A percentile compares a stretch with the other conserved stretches of the same genome.
These are phyloP conservation scores for Xiphophorus maculatus DNA, from an alignment of 2,113 vertebrate genomes.

Conservation along the genomic window DNA sequence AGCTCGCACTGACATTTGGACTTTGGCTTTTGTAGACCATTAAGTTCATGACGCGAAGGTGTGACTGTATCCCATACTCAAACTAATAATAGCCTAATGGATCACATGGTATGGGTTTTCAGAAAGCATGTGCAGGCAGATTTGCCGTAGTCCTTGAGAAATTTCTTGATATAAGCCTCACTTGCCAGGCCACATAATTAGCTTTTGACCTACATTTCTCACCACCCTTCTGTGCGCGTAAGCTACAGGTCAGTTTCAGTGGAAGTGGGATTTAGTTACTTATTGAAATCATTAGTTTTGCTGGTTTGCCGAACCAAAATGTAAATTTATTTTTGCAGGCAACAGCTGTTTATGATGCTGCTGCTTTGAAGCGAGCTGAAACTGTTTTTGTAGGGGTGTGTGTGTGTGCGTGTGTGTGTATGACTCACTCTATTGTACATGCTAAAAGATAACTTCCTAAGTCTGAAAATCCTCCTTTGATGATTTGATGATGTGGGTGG, in stretches of 20 bases:
- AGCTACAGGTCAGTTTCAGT: conserved; percentile 65
- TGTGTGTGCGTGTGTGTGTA: conserved; percentile 47
- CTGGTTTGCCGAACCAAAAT: conserved; percentile 56
- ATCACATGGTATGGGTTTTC: conserved; percentile 69
- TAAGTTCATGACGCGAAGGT: conserved; percentile 68
- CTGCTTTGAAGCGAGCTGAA: conserved; percentile 50
- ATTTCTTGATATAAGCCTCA: conserved; percentile 69
- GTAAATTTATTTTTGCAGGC: conserved; percentile 43
- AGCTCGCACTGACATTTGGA: conserved; percentile 65
- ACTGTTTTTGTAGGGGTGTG: conserved; percentile 14
- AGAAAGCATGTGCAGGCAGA: conserved; percentile 66
- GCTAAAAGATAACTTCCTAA: conserved; percentile 54
- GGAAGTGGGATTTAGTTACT: conserved; percentile 46
- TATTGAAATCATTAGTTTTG: conserved; percentile 42
- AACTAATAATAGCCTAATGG: conserved; percentile 58
- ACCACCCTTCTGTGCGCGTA: conserved; percentile 48
- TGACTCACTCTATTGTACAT: conserved; percentile 62
- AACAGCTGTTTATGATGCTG: conserved; percentile 65
- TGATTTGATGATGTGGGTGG: conserved; percentile 63
- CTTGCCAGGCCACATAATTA: conserved; percentile 73
- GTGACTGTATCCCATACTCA: conserved; percentile 65
- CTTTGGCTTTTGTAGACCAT: conserved; percentile 61
- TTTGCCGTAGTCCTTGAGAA: conserved; percentile 66
- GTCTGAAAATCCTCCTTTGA: conserved; percentile 56
- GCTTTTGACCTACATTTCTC: conserved; percentile 78